Conservation (phyloP, 2,797 vertebrate genomes). For the Cirrhinus molitorella region DNA sequence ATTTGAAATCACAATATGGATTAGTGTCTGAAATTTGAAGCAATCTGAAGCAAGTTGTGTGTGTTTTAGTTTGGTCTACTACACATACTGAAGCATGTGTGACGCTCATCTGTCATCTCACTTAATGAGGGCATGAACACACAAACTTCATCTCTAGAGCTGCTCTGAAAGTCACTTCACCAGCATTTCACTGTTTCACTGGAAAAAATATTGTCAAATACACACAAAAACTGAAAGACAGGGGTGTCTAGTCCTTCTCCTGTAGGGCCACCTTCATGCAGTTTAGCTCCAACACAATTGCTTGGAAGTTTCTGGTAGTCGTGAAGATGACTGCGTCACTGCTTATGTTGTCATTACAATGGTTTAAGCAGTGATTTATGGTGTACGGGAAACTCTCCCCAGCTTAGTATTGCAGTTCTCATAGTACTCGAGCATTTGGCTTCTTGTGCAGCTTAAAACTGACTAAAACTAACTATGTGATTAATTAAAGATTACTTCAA, state of each 20-base stretch:
- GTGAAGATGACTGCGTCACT: too few species aligned
- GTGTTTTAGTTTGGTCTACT: not conserved
- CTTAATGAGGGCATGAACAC: not conserved
- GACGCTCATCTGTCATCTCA: not conserved
- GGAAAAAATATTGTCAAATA: too few species aligned
- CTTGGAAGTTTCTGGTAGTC: not conserved
- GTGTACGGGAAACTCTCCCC: not conserved
- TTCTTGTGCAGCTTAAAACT: not conserved
- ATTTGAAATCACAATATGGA: not conserved
- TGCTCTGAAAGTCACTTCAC: too few species aligned
- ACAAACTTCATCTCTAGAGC: too few species aligned
- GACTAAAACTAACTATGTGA: not conserved
- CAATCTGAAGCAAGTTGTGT: too few species aligned
- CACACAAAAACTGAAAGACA: too few species aligned
- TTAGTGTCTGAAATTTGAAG: not conserved
- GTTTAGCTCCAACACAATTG: not conserved
- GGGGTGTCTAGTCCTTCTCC: not conserved
- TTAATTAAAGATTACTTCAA: not conserved
- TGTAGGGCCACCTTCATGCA: not conserved
- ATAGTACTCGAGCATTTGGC: not conserved
- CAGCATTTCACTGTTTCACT: too few species aligned
- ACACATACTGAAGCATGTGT: not conserved
- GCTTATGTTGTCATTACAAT: too few species aligned
- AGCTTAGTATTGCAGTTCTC: not conserved
- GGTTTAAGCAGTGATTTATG: too few species aligned